phyloP scores from a whole-genome alignment of 2,113 vertebrate species.

The Phalacrocorax carbo region DNA sequence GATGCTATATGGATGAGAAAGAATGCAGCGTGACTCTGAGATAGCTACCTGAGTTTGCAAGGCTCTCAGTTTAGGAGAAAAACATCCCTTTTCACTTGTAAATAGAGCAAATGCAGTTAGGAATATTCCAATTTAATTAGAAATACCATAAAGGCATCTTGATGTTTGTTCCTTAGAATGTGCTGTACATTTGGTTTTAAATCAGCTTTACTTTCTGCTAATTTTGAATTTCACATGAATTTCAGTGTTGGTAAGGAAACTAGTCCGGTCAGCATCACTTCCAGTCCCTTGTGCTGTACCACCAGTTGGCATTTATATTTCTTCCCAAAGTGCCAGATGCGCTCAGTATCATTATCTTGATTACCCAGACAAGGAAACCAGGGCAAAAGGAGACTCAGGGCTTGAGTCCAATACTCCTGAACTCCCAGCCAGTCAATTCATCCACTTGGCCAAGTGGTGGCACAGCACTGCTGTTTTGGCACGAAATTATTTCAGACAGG shows the following conservation, averaged over 20 bases:
- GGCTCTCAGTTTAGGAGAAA: neutral
- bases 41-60: neutral
- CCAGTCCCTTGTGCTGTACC: neutral
- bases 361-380: neutral
- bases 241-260: neutral
- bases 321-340: neutral
- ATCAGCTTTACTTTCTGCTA: neutral
- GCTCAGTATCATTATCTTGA: fast-evolving
- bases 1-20: neutral
- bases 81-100: neutral
- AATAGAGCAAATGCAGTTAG: neutral
- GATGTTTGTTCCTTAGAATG: neutral
- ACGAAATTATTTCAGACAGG: neutral
- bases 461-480: neutral
- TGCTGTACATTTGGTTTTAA: neutral
- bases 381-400: neutral
- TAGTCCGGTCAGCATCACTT: neutral
- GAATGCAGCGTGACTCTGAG: neutral
- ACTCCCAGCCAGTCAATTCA: neutral
- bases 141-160: neutral
- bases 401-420: neutral
- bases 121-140: neutral
- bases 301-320: neutral
- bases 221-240: neutral
- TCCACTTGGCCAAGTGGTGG: neutral